A percentile compares a stretch with the other conserved stretches of the same genome.
Evolutionary conservation across 2,113 vertebrate genomes (phyloP).

Genomic region (Embiotoca jacksoni): DNA sequence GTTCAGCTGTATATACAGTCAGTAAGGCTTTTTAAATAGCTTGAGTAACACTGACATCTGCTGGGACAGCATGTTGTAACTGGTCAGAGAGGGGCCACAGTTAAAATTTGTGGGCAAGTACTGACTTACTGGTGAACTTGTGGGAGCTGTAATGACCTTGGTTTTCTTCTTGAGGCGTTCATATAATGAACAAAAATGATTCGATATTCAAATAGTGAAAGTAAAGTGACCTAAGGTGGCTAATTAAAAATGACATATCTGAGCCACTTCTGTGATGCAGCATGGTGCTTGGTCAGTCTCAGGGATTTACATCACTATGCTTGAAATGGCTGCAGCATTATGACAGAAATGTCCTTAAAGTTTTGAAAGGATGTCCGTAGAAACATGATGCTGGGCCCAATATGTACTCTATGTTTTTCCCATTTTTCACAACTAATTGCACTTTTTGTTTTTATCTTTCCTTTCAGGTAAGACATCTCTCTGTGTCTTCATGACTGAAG

Average conservation of each 20-base stretch:
- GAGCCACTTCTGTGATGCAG: not conserved
- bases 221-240: not conserved
- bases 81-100: constrained; percentile 5
- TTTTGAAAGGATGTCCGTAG: not conserved
- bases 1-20: constrained; percentile 16
- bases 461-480: constrained; percentile 51
- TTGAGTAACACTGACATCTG: constrained; percentile 87
- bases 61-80: constrained; percentile 72
- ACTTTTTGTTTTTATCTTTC: constrained; percentile 23
- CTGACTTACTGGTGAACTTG: not conserved
- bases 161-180: no score
- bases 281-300: constrained; percentile 11
- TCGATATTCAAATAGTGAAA: not conserved
- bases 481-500: constrained; percentile 34
- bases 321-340: not conserved
- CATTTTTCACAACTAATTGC: constrained; percentile 4
- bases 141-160: no score
- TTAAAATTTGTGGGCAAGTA: not conserved
- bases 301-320: constrained; percentile 11
- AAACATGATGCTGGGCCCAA: not conserved
- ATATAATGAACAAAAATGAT: no score
- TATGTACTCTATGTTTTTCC: not conserved
- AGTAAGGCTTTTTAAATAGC: constrained; percentile 55
- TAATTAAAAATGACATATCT: constrained; percentile 3
- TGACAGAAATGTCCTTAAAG: not conserved